A percentile compares a stretch with the other conserved stretches of the same genome.
These are phyloP conservation scores for Anarrhichthys ocellatus DNA, from an alignment of 2,113 vertebrate species.

Conservation along the genomic window DNA sequence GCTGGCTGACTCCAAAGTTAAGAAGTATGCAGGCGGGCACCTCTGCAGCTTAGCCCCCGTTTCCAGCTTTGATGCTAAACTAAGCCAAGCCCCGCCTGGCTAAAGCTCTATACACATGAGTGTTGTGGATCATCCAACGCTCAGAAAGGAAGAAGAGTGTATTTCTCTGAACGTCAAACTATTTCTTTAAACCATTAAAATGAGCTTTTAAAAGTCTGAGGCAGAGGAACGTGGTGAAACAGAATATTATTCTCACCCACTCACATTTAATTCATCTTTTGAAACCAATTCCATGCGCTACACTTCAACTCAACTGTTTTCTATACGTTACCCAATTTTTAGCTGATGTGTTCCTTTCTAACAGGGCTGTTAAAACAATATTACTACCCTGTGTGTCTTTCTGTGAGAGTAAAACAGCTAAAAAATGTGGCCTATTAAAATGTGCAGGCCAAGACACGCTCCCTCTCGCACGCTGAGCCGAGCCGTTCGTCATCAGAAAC, in stretches of 20 bases:
- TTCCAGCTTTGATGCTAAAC: neutral
- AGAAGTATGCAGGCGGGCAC: neutral
- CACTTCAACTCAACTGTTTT: neutral
- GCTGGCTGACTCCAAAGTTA: neutral
- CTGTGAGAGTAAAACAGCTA: slow-evolving; percentile 22
- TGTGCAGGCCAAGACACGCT: slow-evolving; percentile 58
- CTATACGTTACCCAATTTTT: neutral
- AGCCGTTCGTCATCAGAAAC: slow-evolving; percentile 27
- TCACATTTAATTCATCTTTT: neutral
- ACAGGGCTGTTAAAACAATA: neutral
- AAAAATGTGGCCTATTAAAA: slow-evolving; percentile 53
- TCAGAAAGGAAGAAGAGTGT: neutral
- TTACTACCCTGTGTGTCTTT: neutral
- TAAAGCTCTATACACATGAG: neutral
- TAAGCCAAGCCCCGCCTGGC: neutral
- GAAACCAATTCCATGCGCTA: slow-evolving; percentile 2
- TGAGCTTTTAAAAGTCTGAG: neutral
- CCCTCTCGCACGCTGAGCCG: neutral
- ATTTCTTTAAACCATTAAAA: neutral
- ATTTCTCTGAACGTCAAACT: neutral
- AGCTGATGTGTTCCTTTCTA: neutral
- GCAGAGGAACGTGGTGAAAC: too few relatives aligned
- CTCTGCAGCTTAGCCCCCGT: neutral
- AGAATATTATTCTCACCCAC: neutral
- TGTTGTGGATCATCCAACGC: neutral